Percentiles rank a stretch among this genome's conserved stretches.
Conservation (phyloP, 2,113 vertebrate species). For the Cyanoramphus novaezelandiae region DNA sequence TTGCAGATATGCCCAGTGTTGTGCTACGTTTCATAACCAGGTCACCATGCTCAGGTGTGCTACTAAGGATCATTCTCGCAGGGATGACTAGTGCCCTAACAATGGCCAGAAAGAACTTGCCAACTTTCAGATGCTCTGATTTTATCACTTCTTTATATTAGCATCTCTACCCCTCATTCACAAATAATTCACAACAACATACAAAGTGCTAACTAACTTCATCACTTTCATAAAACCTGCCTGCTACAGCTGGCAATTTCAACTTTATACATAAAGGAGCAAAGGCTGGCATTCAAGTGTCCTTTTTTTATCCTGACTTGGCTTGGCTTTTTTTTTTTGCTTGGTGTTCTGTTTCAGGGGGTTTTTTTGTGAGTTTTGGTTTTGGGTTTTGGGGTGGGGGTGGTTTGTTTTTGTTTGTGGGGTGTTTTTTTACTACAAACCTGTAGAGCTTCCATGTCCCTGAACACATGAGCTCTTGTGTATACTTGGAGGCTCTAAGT, state of each 20-base stretch:
- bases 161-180: background rate
- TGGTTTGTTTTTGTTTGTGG: too few relatives aligned
- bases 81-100: background rate
- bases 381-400: background rate
- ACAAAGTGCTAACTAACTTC: background rate
- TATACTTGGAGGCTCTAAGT: background rate
- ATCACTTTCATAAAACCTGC: background rate
- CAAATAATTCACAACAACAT: background rate
- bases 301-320: background rate
- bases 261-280: background rate
- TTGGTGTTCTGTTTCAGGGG: too few relatives aligned
- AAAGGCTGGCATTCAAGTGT: background rate
- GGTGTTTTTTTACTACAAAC: background rate
- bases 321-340: background rate
- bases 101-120: background rate
- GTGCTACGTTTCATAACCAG: background rate
- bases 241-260: background rate
- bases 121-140: background rate
- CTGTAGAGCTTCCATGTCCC: background rate
- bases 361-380: background rate
- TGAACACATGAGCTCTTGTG: background rate
- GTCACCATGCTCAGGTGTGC: rapidly evolving
- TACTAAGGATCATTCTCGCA: rapidly evolving
- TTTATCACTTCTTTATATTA: background rate
- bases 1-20: background rate